A percentile compares a stretch with the other conserved stretches of the same genome.
phyloP scores from a whole-genome alignment of 2,113 vertebrate species.

The Hirundichthys speculiger region DNA sequence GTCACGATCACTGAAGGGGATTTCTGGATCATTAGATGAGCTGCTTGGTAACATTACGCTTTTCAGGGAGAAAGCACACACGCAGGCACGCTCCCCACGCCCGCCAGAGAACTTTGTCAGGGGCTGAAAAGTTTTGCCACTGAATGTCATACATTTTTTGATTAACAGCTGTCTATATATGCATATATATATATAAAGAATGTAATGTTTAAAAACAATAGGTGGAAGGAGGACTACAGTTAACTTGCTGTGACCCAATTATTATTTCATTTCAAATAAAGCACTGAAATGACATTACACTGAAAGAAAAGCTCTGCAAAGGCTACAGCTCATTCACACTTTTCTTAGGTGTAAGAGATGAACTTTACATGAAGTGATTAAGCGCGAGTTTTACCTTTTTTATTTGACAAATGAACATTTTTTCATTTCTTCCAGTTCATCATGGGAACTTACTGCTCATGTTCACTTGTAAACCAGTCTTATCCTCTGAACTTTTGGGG shows the following conservation, averaged over 20 bases:
- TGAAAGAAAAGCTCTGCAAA: slow-evolving; percentile 2
- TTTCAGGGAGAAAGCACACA: slow-evolving; percentile 58
- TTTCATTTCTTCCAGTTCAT: slow-evolving; percentile 5
- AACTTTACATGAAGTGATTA: slow-evolving; percentile 25
- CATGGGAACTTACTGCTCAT: neutral
- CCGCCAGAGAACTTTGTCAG: slow-evolving; percentile 56
- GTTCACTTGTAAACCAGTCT: slow-evolving; percentile 6
- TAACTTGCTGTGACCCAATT: slow-evolving; percentile 74
- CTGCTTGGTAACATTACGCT: slow-evolving; percentile 37
- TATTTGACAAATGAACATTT: slow-evolving; percentile 30
- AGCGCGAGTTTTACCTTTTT: slow-evolving; percentile 13
- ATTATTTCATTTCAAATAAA: slow-evolving; percentile 48
- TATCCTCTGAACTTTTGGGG: neutral
- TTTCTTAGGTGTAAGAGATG: slow-evolving; percentile 53
- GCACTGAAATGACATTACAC: slow-evolving; percentile 21
- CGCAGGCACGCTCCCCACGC: slow-evolving; percentile 33
- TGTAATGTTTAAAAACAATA: neutral
- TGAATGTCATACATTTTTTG: slow-evolving; percentile 66
- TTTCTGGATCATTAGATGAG: slow-evolving; percentile 71
- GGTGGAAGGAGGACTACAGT: slow-evolving; percentile 8
- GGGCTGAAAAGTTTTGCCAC: slow-evolving; percentile 62
- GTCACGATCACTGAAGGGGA: slow-evolving; percentile 70
- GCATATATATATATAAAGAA: neutral
- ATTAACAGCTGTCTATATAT: slow-evolving; percentile 57
- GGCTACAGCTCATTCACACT: slow-evolving; percentile 53